These are phyloP conservation scores for Ginglymostoma cirratum DNA, from an alignment of 2,113 vertebrate species.

Conservation along the genomic window DNA sequence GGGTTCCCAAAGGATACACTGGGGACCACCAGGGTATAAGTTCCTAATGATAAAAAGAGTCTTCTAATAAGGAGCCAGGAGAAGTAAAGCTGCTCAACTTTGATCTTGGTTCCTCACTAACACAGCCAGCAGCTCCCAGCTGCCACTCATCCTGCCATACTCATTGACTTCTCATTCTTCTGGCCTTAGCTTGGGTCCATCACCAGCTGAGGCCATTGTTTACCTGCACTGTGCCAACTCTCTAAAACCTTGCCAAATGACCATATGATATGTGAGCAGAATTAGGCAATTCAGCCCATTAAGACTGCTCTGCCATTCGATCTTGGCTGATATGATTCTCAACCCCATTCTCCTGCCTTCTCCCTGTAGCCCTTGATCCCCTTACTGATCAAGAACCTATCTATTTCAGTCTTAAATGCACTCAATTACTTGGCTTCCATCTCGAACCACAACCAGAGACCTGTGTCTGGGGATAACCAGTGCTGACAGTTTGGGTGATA, in stretches of 20 bases:
- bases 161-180: not conserved
- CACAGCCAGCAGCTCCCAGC: not conserved
- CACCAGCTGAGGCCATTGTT: too few relatives aligned
- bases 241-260: too few relatives aligned
- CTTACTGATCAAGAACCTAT: not conserved
- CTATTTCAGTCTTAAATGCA: too few relatives aligned
- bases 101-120: not conserved
- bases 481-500: not conserved
- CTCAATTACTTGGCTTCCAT: too few relatives aligned
- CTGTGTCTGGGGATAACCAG: not conserved
- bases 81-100: not conserved
- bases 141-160: not conserved
- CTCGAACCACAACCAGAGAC: not conserved
- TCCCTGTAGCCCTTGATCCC: not conserved
- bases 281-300: too few relatives aligned
- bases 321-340: too few relatives aligned
- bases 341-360: too few relatives aligned
- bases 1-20: not conserved
- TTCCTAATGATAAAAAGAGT: not conserved
- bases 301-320: too few relatives aligned
- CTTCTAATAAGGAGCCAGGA: not conserved
- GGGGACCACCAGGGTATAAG: not conserved
- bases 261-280: too few relatives aligned
- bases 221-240: too few relatives aligned
- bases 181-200: not conserved